Evolutionary conservation across 2,797 vertebrate species (phyloP).

Genomic region (Argyrosomus regius): DNA sequence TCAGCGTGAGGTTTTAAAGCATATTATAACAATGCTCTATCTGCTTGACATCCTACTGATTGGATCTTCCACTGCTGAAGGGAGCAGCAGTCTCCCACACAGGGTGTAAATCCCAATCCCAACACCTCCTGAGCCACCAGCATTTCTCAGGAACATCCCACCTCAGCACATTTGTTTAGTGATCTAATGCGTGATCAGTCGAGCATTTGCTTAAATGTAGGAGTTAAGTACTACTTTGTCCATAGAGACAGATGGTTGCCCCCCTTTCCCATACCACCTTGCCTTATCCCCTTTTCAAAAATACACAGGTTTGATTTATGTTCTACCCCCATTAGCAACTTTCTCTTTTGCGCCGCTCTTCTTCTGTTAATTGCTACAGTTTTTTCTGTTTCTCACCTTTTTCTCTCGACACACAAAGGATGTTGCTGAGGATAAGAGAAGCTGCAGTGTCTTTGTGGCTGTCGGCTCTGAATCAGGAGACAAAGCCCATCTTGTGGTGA

Average conservation of each 20-base stretch:
- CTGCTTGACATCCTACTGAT: constrained; percentile 29
- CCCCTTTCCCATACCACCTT: constrained; percentile 11
- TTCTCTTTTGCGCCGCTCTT: constrained; percentile 27
- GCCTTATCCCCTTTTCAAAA: constrained; percentile 18
- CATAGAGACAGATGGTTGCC: constrained; percentile 55
- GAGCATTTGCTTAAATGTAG: constrained; percentile 62
- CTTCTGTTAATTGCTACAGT: constrained; percentile 38
- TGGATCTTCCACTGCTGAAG: constrained; percentile 31
- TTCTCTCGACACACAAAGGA: constrained; percentile 22
- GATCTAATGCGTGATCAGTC: constrained; percentile 63
- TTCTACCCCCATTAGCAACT: constrained; percentile 44
- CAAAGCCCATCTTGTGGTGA: constrained; percentile 33
- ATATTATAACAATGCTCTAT: constrained; percentile 9
- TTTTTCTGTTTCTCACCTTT: constrained; percentile 43
- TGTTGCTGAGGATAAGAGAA: constrained; percentile 10
- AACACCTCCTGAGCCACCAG: constrained; percentile 47
- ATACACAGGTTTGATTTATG: constrained; percentile 50
- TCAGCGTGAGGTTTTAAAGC: constrained; percentile 33
- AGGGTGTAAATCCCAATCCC: constrained; percentile 64
- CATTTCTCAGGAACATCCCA: constrained; percentile 64
- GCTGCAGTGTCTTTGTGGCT: constrained; percentile 21
- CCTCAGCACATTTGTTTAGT: constrained; percentile 57
- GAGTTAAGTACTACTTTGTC: constrained; percentile 43
- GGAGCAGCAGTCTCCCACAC: constrained; percentile 35
- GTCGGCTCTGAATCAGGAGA: constrained; percentile 42